Base-by-base conservation (phyloP, 2,797 vertebrate species). In the Steatocranus sp. region DNA sequence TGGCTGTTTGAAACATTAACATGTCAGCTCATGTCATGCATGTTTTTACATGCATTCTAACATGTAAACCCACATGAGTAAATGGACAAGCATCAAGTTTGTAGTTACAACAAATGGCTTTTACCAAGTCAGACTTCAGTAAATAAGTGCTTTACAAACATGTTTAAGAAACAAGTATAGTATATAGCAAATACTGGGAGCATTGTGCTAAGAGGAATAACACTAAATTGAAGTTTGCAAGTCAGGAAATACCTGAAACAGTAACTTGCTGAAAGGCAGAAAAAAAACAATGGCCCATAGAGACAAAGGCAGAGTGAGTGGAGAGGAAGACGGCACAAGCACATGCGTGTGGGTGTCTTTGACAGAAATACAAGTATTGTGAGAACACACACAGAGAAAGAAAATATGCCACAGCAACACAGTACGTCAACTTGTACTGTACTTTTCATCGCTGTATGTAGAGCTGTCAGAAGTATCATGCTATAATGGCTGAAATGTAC, bases 251-350 rank as follows among this genome's bases (percentile, higher is more conserved):
- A 82, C 80, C 66, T 8, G 9, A 75, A 25, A 84, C 49, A 6
- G 70, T 82, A 54, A 87, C 80, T 90, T 4, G 5, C 70, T 76
- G 48, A 83, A 88, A 7, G 54, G 78, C 66, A 34, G 50, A 83
- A 68, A 83, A 63, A 84, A 38, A 84, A 25, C 63, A 68, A 25
- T 82, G 80, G 76, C 7, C 3, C 56, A 61, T 25, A 74, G 34
- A 82, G 20, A 80, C 41, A 18, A 75, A 81, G 49, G 11, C 49
- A 23, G 34, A 5, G 76, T 53, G 63, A 68, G 63, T 1, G 14
- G 36, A 68, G 36, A 68, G 36, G 36, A 68, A 25, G 63, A 68
- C 20, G 1, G 41, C 66, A 11, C 2, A 3, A 25, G 63, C 34
- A 1, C 38, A 68, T 68, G 63, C 1, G 14, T 43, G 20, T 46